phyloP scores from a whole-genome alignment of 2,888 invertebrate genomes.

The Tetragnatha montana region DNA sequence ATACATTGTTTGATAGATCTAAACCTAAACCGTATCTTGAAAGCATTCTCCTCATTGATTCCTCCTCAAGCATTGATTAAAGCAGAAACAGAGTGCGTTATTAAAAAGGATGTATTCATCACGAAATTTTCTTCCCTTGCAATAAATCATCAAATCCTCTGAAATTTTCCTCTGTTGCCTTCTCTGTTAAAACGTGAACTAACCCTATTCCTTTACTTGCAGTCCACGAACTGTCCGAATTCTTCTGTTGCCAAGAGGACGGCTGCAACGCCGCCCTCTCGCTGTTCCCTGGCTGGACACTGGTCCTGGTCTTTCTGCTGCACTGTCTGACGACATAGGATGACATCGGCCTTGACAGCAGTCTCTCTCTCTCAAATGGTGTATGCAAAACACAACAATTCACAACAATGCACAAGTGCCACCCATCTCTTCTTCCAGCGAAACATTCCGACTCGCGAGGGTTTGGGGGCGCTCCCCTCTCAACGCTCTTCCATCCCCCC shows the following conservation, averaged over 20 bases:
- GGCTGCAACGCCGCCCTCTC: slow-evolving; percentile 45
- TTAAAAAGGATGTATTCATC: no score
- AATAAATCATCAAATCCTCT: no score
- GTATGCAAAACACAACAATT: slow-evolving; percentile 61
- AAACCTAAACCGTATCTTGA: no score
- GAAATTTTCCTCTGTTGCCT: no score
- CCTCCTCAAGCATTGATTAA: no score
- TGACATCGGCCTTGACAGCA: slow-evolving; percentile 5
- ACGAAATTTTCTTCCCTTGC: no score
- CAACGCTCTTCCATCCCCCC: no score
- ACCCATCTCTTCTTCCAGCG: slow-evolving; percentile 19
- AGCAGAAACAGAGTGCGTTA: no score
- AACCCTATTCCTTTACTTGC: slow-evolving; percentile 5
- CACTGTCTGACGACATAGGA: slow-evolving; percentile 48
- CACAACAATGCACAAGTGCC: slow-evolving; percentile 65
- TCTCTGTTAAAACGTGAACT: neutral
- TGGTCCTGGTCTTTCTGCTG: slow-evolving; percentile 31
- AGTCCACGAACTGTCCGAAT: slow-evolving; percentile 67
- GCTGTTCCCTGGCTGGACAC: slow-evolving; percentile 17
- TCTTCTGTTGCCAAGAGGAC: slow-evolving; percentile 68
- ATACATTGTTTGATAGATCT: no score
- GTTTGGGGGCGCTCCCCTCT: neutral
- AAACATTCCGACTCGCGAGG: neutral
- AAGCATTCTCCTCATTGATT: no score
- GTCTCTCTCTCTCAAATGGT: slow-evolving; percentile 34